Evolutionary conservation across 2,888 invertebrate genomes (phyloP).

Genomic region (Caenorhabditis angaria): DNA sequence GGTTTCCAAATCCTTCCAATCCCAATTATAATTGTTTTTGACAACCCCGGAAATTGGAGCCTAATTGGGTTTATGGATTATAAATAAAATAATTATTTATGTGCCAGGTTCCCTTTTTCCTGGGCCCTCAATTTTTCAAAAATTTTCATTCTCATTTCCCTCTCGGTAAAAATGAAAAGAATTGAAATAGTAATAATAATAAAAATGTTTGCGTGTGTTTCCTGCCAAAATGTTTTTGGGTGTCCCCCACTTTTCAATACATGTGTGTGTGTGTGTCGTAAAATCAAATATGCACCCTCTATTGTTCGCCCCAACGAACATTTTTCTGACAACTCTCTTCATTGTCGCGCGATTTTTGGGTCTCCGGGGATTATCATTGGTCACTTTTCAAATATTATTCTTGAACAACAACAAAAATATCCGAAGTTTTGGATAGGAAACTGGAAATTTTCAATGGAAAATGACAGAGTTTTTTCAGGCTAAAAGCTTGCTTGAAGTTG

Average conservation of each 20-base stretch:
- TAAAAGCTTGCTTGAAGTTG: no score
- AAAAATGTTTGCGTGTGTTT: constrained; percentile 1
- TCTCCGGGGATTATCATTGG: no score
- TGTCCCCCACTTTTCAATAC: constrained; percentile 16
- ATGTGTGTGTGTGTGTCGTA: no score
- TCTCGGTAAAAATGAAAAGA: not conserved
- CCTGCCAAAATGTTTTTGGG: not conserved
- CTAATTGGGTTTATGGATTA: not conserved
- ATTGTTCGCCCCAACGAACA: not conserved
- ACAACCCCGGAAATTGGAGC: not conserved
- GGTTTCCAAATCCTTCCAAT: not conserved
- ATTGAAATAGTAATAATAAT: no score
- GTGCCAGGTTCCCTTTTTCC: not conserved
- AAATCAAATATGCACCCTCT: constrained; percentile 41
- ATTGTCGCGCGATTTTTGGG: no score
- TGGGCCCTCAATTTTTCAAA: no score
- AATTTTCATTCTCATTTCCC: not conserved
- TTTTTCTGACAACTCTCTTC: constrained; percentile 25
- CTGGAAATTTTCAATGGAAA: no score
- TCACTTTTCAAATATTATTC: no score
- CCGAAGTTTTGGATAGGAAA: no score
- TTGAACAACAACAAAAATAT: no score
- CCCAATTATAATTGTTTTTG: not conserved
- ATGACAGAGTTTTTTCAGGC: no score
- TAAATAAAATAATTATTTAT: not conserved